Base-by-base conservation (phyloP, 2,797 vertebrate species). In the Gambelia wislizenii region DNA sequence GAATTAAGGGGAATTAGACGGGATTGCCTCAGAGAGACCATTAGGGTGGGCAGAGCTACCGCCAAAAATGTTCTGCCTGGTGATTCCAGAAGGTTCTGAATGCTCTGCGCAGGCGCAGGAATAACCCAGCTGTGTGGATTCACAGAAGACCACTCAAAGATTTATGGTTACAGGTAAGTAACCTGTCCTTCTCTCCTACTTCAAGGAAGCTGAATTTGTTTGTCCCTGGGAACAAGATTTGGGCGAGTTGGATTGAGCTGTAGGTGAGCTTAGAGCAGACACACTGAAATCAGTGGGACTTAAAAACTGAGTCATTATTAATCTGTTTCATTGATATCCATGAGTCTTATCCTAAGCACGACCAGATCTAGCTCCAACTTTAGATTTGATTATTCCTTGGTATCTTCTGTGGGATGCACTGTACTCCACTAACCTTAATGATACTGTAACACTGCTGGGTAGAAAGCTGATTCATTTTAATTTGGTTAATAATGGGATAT, bases 401-500 rank as follows among this genome's bases (percentile, higher is more conserved):
- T 25, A 27, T 67, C 0, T 86, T 13, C 30, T 84, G 0, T 54
- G 54, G 4, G 74, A n/a, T 54, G 44, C 22, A 56, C 79, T 87
- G 8, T 0, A 0, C 70, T 92, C 20, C 0, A 0, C 76, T 76
- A 27, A 12, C 10, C 86, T 25, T 59, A 49, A 70, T 88, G 13
- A 18, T 67, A 18, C 4, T 33, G 0, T 83, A 16, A 18, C 77
- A 39, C 91, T 94, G 89, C 61, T 91, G 88, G 84, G 59, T 87
- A 72, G n/a, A 61, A 75, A 61, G 16, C 4, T 56, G 9, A 27
- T 76, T 20, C n/a, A 52, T 30, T 69, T 44, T 61, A 12, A 49
- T 44, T 77, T 64, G 16, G 54, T 36, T 74, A 64, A 61, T 86
- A 36, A 76, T 47, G 61, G 22, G 12, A 82, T 74, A n/a, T 56